phyloP scores from a whole-genome alignment of 1,140 invertebrate species.

The Apis laboriosa region DNA sequence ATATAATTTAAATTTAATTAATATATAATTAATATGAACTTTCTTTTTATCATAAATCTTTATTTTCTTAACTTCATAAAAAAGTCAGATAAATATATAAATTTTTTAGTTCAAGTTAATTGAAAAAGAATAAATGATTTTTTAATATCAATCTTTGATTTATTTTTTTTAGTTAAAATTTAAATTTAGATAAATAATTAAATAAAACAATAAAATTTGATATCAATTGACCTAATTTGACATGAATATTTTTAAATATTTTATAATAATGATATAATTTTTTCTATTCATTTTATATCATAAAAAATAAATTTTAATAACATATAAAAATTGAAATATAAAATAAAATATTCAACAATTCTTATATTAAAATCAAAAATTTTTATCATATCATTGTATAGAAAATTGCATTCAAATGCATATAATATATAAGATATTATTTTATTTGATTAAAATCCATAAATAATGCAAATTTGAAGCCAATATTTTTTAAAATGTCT shows the following conservation, averaged over 20 bases:
- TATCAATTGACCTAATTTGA: background rate
- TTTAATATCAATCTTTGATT: background rate
- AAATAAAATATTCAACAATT: background rate
- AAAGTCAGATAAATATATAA: conserved; percentile 22
- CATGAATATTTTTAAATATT: background rate
- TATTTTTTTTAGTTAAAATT: background rate
- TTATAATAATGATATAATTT: background rate
- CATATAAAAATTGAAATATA: background rate
- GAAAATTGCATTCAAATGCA: conserved; percentile 18
- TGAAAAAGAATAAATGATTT: background rate
- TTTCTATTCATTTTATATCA: background rate
- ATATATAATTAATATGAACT: too few species aligned
- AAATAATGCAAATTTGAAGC: background rate
- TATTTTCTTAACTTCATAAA: background rate
- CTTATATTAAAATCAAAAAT: conserved; percentile 61
- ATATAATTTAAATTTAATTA: background rate
- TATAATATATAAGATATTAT: conserved; percentile 34
- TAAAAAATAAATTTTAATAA: background rate
- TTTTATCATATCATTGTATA: conserved; percentile 67
- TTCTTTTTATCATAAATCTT: background rate
- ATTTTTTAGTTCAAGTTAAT: conserved; percentile 25
- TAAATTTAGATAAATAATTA: background rate
- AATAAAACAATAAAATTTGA: background rate
- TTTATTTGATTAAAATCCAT: conserved; percentile 34
- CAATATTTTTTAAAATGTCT: background rate